Evolutionary conservation across 1,140 invertebrate species (phyloP).

Genomic region (Cataglyphis hispanica): DNA sequence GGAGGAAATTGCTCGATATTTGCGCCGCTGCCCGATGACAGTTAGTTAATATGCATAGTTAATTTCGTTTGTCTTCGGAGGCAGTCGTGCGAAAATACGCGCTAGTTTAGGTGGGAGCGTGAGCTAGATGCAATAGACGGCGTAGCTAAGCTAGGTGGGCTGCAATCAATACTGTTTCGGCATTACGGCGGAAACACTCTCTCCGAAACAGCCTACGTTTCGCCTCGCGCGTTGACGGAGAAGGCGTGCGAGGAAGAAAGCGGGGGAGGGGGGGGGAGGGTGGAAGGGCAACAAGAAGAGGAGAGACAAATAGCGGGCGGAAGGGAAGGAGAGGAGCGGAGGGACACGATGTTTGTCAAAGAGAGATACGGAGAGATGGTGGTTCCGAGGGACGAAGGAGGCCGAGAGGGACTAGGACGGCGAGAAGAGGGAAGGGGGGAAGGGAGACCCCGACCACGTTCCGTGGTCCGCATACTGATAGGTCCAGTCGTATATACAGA

Average conservation of each 20-base stretch:
- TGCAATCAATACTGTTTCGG: conserved; percentile 87
- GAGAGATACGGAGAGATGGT: conserved; percentile 53
- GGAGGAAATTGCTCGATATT: conserved; percentile 43
- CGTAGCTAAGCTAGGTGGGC: conserved; percentile 75
- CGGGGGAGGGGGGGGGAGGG: conserved; percentile 46
- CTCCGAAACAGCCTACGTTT: conserved; percentile 84
- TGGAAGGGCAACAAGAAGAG: conserved; percentile 49
- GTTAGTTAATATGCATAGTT: conserved; percentile 63
- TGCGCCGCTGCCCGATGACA: conserved; percentile 52
- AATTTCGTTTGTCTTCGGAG: conserved; percentile 61
- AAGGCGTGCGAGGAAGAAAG: conserved; percentile 48
- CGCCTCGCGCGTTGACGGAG: conserved; percentile 72
- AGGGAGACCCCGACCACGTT: conserved; percentile 77
- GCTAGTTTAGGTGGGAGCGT: conserved; percentile 66
- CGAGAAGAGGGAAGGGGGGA: conserved; percentile 58
- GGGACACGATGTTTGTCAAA: conserved; percentile 58
- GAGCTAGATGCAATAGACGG: conserved; percentile 66
- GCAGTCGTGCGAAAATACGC: conserved; percentile 58
- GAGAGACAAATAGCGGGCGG: conserved; percentile 44
- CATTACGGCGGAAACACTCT: conserved; percentile 86
- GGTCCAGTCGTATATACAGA: conserved; percentile 72
- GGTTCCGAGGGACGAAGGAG: conserved; percentile 41
- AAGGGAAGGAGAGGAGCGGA: conserved; percentile 12
- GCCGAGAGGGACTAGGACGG: conserved; percentile 44
- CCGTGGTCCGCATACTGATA: conserved; percentile 86